These are phyloP conservation scores for Lamprologus ornatipinnis DNA, from an alignment of 2,113 vertebrate species.

Conservation along the genomic window DNA sequence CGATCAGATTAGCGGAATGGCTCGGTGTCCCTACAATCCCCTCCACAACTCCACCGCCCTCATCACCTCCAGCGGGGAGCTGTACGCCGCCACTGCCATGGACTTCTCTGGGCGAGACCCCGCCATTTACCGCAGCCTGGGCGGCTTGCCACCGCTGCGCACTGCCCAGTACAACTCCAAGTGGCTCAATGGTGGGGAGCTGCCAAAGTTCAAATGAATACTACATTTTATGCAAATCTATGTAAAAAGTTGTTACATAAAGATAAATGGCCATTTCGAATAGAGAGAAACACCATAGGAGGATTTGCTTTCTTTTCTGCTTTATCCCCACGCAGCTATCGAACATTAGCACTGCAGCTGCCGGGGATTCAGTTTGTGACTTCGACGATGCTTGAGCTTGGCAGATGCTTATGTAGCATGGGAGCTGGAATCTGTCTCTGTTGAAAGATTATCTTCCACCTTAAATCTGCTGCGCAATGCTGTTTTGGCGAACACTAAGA, in stretches of 20 bases:
- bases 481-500: not conserved
- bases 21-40: slow-evolving; percentile 94
- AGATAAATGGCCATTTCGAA: not conserved
- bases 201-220: not conserved
- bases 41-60: slow-evolving; percentile 97
- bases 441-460: not conserved
- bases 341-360: not conserved
- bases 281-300: not conserved
- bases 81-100: slow-evolving; percentile 96
- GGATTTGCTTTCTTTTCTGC: not conserved
- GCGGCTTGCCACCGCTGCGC: slow-evolving; percentile 85
- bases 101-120: slow-evolving; percentile 95
- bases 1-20: slow-evolving; percentile 98
- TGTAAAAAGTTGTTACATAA: not conserved
- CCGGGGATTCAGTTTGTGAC: not conserved
- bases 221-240: not conserved
- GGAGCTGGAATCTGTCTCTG: not conserved
- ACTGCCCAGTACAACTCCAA: slow-evolving; percentile 98
- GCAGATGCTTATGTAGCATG: not conserved
- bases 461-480: not conserved
- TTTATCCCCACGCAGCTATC: not conserved
- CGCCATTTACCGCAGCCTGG: slow-evolving; percentile 94
- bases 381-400: not conserved
- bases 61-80: slow-evolving; percentile 87
- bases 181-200: slow-evolving; percentile 88